Percentiles rank a stretch among this genome's conserved stretches.
These are phyloP conservation scores for Spodoptera litura DNA, from an alignment of 1,140 invertebrate genomes.

Conservation along the genomic window DNA sequence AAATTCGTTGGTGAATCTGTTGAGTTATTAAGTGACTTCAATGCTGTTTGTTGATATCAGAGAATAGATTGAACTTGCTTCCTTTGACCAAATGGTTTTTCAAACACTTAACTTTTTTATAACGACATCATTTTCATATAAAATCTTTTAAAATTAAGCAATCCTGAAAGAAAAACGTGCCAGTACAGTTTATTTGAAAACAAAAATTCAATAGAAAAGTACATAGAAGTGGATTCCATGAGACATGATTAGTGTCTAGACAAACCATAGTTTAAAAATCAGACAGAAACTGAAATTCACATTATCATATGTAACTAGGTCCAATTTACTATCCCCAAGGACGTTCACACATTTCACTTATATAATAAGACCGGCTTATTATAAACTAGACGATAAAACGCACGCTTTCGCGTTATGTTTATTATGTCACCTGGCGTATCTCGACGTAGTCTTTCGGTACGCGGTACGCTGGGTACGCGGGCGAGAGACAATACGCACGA, in stretches of 20 bases:
- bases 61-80: too few relatives aligned
- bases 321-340: not conserved
- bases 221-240: too few relatives aligned
- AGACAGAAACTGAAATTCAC: not conserved
- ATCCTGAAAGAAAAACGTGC: too few relatives aligned
- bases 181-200: too few relatives aligned
- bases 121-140: too few relatives aligned
- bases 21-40: not conserved
- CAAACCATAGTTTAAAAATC: not conserved
- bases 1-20: not conserved
- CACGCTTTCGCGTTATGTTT: conserved; percentile 57
- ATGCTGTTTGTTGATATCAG: too few relatives aligned
- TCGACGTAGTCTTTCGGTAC: conserved; percentile 14
- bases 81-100: too few relatives aligned
- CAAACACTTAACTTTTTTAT: too few relatives aligned
- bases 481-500: conserved; percentile 45
- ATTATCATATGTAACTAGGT: not conserved
- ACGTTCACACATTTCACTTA: not conserved
- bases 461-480: conserved; percentile 21
- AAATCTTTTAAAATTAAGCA: too few relatives aligned
- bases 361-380: conserved; percentile 51
- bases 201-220: too few relatives aligned
- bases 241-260: not conserved
- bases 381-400: conserved; percentile 69
- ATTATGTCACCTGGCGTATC: conserved; percentile 53